These are phyloP conservation scores for Psittacula derbiana DNA, from an alignment of 2,797 vertebrate species.

Conservation along the genomic window DNA sequence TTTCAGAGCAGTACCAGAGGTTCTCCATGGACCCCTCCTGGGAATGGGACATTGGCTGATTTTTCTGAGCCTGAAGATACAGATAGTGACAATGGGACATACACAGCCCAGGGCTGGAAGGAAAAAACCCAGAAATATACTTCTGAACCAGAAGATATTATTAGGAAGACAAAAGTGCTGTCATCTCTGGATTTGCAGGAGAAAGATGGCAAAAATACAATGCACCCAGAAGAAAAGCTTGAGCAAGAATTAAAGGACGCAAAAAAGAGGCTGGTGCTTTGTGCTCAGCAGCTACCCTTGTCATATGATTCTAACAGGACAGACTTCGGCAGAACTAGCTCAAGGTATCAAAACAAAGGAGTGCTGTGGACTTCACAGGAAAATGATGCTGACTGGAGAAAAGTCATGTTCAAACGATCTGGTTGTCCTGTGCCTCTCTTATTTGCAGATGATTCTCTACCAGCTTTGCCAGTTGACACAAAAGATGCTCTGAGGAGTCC, in stretches of 20 bases:
- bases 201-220: not conserved
- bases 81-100: not conserved
- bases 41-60: not conserved
- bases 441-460: not conserved
- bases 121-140: not conserved
- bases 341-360: not conserved
- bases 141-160: not conserved
- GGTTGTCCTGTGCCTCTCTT: not conserved
- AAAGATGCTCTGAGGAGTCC: not conserved
- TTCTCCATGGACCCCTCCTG: not conserved
- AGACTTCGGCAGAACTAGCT: not conserved
- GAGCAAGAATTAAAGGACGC: not conserved
- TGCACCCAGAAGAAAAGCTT: not conserved
- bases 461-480: not conserved
- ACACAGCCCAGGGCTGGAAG: not conserved
- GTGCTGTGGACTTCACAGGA: not conserved
- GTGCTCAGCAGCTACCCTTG: conserved; percentile 70
- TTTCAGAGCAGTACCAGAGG: not conserved
- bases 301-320: conserved; percentile 71
- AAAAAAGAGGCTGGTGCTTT: conserved; percentile 65
- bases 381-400: not conserved
- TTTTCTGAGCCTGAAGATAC: not conserved
- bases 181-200: not conserved
- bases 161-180: not conserved
- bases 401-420: not conserved